Evolutionary conservation across 2,888 invertebrate species (phyloP).

Genomic region (Scaptomyza polygonia): DNA sequence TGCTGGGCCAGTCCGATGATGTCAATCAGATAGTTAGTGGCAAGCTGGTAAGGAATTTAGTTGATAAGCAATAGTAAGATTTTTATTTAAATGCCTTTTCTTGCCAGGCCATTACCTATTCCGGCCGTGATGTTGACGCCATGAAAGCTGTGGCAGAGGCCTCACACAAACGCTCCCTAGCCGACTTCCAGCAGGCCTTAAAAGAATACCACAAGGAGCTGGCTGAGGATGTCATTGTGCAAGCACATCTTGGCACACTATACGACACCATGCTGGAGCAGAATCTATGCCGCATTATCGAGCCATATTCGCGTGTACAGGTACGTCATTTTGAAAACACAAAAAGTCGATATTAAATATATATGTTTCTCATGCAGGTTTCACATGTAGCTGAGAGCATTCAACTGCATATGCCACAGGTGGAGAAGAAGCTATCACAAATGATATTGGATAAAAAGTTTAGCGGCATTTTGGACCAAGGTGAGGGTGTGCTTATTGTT

Average conservation of each 20-base stretch:
- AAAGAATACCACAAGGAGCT: conserved; percentile 94
- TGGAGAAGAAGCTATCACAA: conserved; percentile 99
- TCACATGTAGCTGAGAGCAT: conserved; percentile 96
- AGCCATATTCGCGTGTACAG: conserved; percentile 99
- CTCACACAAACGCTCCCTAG: conserved; percentile 97
- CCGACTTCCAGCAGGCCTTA: conserved; percentile 96
- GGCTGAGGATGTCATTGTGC: conserved; percentile 97
- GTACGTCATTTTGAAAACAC: conserved; percentile 48
- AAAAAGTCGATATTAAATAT: background rate
- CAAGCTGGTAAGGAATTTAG: conserved; percentile 87
- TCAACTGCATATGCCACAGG: conserved; percentile 94
- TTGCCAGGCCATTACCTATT: conserved; percentile 94
- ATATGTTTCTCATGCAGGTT: conserved; percentile 84
- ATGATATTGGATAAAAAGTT: conserved; percentile 99
- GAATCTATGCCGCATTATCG: conserved; percentile 98
- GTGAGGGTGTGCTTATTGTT: conserved; percentile 98
- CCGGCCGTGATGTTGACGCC: conserved; percentile 97
- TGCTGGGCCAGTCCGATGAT: conserved; percentile 98
- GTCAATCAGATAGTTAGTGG: conserved; percentile 97
- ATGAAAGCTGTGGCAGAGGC: conserved; percentile 99
- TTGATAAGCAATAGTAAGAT: background rate
- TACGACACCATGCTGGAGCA: conserved; percentile 99
- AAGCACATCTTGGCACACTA: conserved; percentile 97
- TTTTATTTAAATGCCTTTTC: background rate
- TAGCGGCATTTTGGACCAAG: conserved; percentile 98